phyloP scores from a whole-genome alignment of 2,797 vertebrate species.

The Chelonia mydas region DNA sequence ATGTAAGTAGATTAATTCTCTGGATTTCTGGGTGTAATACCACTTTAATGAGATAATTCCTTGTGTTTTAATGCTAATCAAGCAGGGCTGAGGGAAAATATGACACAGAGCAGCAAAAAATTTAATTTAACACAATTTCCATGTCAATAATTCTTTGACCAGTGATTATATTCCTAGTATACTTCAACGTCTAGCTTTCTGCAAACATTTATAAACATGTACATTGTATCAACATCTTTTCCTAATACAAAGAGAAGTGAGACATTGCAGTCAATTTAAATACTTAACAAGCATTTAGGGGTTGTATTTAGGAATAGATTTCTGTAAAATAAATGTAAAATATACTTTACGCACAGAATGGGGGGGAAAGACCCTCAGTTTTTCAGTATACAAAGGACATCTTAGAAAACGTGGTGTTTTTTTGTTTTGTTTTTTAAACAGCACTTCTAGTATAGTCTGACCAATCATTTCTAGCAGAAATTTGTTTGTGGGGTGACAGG shows the following conservation, averaged over 20 bases:
- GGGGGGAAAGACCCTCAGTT: rapidly evolving
- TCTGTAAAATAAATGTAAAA: neutral
- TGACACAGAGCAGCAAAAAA: slow-evolving; percentile 9
- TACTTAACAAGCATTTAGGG: neutral
- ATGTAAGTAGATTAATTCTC: neutral
- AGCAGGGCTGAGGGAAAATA: neutral
- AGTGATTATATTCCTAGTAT: neutral
- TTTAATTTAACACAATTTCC: neutral
- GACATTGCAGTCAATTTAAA: neutral
- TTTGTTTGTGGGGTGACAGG: neutral
- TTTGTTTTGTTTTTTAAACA: too few species aligned
- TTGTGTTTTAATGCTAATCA: neutral
- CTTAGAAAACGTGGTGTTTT: neutral
- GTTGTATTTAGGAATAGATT: slow-evolving; percentile 1
- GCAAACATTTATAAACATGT: neutral
- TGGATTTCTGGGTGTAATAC: neutral
- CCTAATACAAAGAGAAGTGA: neutral
- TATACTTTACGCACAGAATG: neutral
- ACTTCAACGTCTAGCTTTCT: neutral
- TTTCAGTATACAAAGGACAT: neutral
- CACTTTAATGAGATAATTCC: slow-evolving; percentile 5
- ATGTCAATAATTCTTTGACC: neutral
- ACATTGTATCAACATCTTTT: neutral
- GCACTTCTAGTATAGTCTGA: neutral
- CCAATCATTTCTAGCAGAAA: neutral